Evolutionary conservation across 2,113 vertebrate species (phyloP), one percentile per base, ranked within the genome.

Genomic region (Cygnus atratus): DNA sequence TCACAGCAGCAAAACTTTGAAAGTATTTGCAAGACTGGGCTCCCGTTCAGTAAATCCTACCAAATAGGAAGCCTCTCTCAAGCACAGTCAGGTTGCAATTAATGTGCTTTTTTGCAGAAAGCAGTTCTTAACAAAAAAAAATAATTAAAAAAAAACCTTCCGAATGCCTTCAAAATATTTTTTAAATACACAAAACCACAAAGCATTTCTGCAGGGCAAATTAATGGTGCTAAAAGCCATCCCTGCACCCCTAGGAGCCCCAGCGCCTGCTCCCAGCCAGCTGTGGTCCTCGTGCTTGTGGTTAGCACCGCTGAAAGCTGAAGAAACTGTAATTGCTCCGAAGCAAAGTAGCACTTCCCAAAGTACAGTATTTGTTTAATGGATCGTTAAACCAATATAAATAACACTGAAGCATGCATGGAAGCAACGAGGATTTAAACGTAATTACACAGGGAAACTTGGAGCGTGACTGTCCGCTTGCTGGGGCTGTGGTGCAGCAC

Each of bases 291-390:
- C 25, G 35, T 16, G 8, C 16, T 46, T 57, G 28, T 16, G 57
- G 61, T 91, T 62, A 29, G 7, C 50, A 8, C 35, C 0, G 0
- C 44, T 41, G 43, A 78, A 52, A 0, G 1, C 41, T 75, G 78
- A 62, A 67, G 76, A 66, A 92, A 66, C 82, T 88, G 76, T 87
- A 94, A 91, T 74, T 87, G 93, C 92, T 94, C 87, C 31, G 57
- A 74, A 90, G 68, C 65, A 29, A 84, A 94, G 75, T 78, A 92
- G 66, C 89, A 77, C 91, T 97, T 97, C 73, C 71, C 46, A 29
- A 97, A 95, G 95, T 96, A 96, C 94, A 93, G 92, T 93, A 94
- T 93, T 95, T 93, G 85, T 90, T 96, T 84, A 95, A 97, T 88
- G 93, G 93, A 67, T 97, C 83, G 5, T 97, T 97, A 95, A 96